Percentiles rank a stretch among this genome's conserved stretches.
phyloP scores from a whole-genome alignment of 2,113 vertebrate species.

The Epinephelus cyanopodus region DNA sequence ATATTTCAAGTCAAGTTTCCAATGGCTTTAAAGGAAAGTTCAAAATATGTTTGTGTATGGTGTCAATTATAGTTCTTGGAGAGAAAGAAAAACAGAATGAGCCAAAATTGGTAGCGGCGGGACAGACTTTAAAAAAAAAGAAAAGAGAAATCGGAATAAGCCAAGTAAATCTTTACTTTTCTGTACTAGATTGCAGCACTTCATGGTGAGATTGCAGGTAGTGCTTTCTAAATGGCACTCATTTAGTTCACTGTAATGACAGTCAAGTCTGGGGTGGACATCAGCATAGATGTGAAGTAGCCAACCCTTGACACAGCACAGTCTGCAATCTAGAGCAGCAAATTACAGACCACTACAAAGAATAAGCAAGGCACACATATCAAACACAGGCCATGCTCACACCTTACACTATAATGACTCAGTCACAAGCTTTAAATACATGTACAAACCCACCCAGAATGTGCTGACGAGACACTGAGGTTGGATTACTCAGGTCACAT shows the following conservation, averaged over 20 bases:
- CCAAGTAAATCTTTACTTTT: background rate
- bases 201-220: constrained; percentile 40
- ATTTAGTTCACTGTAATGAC: constrained; percentile 37
- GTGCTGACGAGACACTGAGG: constrained; percentile 9
- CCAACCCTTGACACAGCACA: constrained; percentile 31
- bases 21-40: too few species aligned
- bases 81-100: too few species aligned
- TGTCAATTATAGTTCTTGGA: too few species aligned
- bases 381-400: constrained; percentile 31
- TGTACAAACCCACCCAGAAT: constrained; percentile 25
- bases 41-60: too few species aligned
- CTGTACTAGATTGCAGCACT: constrained; percentile 28
- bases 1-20: too few species aligned
- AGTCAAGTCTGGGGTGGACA: constrained; percentile 36
- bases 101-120: too few species aligned
- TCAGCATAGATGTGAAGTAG: constrained; percentile 24
- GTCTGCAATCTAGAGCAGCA: constrained; percentile 49
- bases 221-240: constrained; percentile 32
- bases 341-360: constrained; percentile 55
- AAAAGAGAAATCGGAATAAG: too few species aligned
- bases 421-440: constrained; percentile 34
- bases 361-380: constrained; percentile 27
- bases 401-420: constrained; percentile 27
- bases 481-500: constrained; percentile 22
- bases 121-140: too few species aligned